Base-by-base conservation (phyloP, 2,113 vertebrate genomes). In the Chaetorhynchus papuensis region DNA sequence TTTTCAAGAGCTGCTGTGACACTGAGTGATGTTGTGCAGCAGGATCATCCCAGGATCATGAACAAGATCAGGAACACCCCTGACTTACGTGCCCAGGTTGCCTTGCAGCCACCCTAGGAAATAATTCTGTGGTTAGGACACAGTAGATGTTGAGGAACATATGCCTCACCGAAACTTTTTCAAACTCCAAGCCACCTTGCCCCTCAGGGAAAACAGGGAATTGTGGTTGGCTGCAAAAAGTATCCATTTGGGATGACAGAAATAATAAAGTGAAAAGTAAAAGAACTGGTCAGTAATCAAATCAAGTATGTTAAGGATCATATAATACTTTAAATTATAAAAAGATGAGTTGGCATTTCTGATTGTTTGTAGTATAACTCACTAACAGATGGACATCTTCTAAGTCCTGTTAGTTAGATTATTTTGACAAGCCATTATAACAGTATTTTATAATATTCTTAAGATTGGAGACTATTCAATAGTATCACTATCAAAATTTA, bases 121-220 rank as follows among this genome's bases (percentile, higher is more conserved):
- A 81, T 44, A 57, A n/a, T 93, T 89, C 60, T 89, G 69, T 41
- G 13, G 33, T 84, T 95, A 92, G 74, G 91, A 87, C 78, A 92
- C 74, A 83, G 86, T 30, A 96, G 54, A 82, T 92, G 59, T 82
- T 72, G 86, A 91, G 80, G 70, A 96, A 84, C 54, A 47, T 81
- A 35, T 2, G 18, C 91, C 35, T 83, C 44, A 49, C 19, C 90
- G 86, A 52, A 94, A 91, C 11, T 15, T 78, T 86, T 87, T 86
- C 54, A 61, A 88, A 63, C 24, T 44, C 83, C 24, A 84, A 80
- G 44, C 60, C 45, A 74, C 82, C 49, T 90, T 94, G 72, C 47
- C 81, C 79, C n/a, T 80, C 50, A 66, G 78, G 56, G 90, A 42
- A 94, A 94, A 84, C 3, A 35, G 33, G 41, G 21, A 6, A 41